Evolutionary conservation across 1,140 invertebrate species (phyloP).

Genomic region (Procambarus clarkii): DNA sequence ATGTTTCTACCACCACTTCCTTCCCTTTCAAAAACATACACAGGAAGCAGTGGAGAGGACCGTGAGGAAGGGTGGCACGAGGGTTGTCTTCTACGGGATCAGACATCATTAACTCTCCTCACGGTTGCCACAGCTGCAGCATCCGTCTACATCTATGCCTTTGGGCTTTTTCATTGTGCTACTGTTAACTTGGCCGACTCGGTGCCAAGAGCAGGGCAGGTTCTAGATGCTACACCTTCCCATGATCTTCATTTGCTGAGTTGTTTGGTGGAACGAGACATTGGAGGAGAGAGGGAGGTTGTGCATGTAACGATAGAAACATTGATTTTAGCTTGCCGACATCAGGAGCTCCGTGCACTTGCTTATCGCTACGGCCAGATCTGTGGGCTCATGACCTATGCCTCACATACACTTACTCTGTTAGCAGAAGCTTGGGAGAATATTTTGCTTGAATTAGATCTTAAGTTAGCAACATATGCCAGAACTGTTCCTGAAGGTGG

Average conservation of each 20-base stretch:
- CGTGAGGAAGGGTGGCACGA: constrained; percentile 81
- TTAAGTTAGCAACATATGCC: constrained; percentile 92
- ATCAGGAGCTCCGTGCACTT: constrained; percentile 83
- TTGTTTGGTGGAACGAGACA: constrained; percentile 75
- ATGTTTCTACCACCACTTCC: constrained; percentile 80
- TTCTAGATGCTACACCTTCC: constrained; percentile 75
- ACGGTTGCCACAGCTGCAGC: constrained; percentile 86
- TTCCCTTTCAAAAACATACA: constrained; percentile 80
- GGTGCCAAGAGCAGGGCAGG: constrained; percentile 62
- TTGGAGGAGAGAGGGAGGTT: constrained; percentile 76
- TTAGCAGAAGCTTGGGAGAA: constrained; percentile 96
- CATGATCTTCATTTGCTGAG: constrained; percentile 76
- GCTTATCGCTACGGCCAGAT: constrained; percentile 85
- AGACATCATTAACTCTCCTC: constrained; percentile 85
- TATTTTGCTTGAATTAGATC: constrained; percentile 94
- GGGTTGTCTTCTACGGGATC: constrained; percentile 81
- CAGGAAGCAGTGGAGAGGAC: constrained; percentile 77
- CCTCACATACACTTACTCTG: constrained; percentile 86
- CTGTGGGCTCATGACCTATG: constrained; percentile 81
- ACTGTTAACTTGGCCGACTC: constrained; percentile 80
- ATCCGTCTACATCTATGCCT: constrained; percentile 85
- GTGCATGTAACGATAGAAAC: constrained; percentile 82
- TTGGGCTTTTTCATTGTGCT: constrained; percentile 89
- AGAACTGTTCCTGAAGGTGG: constrained; percentile 84
- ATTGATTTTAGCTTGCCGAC: constrained; percentile 81